phyloP scores from a whole-genome alignment of 2,797 vertebrate genomes.

The Eulemur coronatus region DNA sequence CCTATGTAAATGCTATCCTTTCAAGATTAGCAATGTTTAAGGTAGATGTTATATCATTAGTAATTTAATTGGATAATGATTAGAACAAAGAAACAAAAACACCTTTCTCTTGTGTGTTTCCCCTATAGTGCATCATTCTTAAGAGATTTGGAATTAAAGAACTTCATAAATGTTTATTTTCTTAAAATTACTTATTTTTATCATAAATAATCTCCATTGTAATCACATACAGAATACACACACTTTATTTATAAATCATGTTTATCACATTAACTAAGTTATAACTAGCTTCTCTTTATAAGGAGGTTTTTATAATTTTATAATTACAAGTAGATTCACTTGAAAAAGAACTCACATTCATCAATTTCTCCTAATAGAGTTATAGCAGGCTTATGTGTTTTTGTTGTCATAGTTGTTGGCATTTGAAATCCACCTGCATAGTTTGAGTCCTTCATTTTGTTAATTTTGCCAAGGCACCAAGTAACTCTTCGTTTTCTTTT shows the following conservation, averaged over 20 bases:
- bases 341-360: slow-evolving; percentile 82
- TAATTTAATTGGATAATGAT: slow-evolving; percentile 19
- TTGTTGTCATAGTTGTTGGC: slow-evolving; percentile 62
- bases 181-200: slow-evolving; percentile 31
- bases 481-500: slow-evolving; percentile 93
- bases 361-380: slow-evolving; percentile 77
- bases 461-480: slow-evolving; percentile 92
- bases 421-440: slow-evolving; percentile 81
- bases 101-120: background rate
- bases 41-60: background rate
- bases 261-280: background rate
- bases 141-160: background rate
- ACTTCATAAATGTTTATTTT: background rate
- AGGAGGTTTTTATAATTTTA: background rate
- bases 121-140: background rate
- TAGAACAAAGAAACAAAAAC: background rate
- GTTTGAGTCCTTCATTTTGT: slow-evolving; percentile 67
- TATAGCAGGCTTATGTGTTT: slow-evolving; percentile 80
- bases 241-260: background rate
- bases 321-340: background rate
- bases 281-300: background rate
- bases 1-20: background rate
- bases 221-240: background rate
- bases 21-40: slow-evolving; percentile 9
- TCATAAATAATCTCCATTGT: background rate